Evolutionary conservation across 2,888 invertebrate genomes (phyloP).

Genomic region (Erebia ligea): DNA sequence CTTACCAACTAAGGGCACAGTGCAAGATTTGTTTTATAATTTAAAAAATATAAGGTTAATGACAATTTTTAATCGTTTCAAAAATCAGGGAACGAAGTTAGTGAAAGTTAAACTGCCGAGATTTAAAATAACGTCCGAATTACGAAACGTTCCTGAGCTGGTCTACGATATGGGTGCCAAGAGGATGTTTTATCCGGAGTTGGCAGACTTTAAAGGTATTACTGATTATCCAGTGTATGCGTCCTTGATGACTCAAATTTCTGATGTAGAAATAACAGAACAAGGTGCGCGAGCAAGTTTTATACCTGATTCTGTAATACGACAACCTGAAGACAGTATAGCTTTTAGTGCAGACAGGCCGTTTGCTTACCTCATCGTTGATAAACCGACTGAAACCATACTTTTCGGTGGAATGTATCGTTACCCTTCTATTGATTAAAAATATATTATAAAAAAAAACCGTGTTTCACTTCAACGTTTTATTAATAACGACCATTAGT

Average conservation of each 20-base stretch:
- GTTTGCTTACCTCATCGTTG: slow-evolving; percentile 62
- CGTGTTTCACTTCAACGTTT: slow-evolving; percentile 9
- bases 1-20: slow-evolving; percentile 50
- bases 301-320: slow-evolving; percentile 46
- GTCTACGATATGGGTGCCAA: slow-evolving; percentile 65
- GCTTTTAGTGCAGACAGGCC: slow-evolving; percentile 59
- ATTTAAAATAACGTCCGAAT: slow-evolving; percentile 55
- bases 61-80: slow-evolving; percentile 57
- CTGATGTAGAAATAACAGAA: slow-evolving; percentile 60
- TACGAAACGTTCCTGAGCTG: slow-evolving; percentile 61
- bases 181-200: slow-evolving; percentile 59
- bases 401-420: slow-evolving; percentile 65
- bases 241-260: slow-evolving; percentile 60
- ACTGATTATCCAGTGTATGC: slow-evolving; percentile 57
- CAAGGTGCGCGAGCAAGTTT: slow-evolving; percentile 50
- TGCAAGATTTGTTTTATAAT: slow-evolving; percentile 56
- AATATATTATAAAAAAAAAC: slow-evolving; percentile 26
- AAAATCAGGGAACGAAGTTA: slow-evolving; percentile 43
- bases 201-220: slow-evolving; percentile 57
- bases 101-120: slow-evolving; percentile 61
- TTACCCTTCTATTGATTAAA: slow-evolving; percentile 51
- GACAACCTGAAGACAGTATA: slow-evolving; percentile 35
- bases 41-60: slow-evolving; percentile 53
- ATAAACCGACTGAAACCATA: slow-evolving; percentile 60
- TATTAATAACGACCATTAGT: neutral